These are phyloP conservation scores for Brienomyrus longianalis DNA, from an alignment of 2,113 vertebrate genomes.

Conservation along the genomic window DNA sequence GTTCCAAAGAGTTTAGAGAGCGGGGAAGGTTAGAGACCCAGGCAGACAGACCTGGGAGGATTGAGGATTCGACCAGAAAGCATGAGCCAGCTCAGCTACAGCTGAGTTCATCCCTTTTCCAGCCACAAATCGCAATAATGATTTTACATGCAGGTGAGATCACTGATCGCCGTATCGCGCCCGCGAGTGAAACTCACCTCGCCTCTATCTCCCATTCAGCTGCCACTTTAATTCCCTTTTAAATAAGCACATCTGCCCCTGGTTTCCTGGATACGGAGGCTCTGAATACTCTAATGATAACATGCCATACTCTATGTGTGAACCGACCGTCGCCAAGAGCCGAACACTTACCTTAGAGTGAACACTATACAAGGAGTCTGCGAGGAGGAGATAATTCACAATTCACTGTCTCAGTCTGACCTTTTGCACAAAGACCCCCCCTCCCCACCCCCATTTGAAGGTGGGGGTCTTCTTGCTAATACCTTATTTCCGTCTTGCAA, in stretches of 20 bases:
- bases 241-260: conserved; percentile 19
- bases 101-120: not conserved
- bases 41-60: not conserved
- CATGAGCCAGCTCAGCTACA: not conserved
- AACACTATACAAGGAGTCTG: not conserved
- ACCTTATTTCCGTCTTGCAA: not conserved
- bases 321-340: not conserved
- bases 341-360: not conserved
- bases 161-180: not conserved
- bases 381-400: not conserved
- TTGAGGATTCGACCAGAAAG: not conserved
- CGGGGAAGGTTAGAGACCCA: not conserved
- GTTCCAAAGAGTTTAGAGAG: not conserved
- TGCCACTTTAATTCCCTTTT: conserved; percentile 9
- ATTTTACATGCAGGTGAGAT: conserved; percentile 20
- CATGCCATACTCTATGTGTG: not conserved
- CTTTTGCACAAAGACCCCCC: not conserved
- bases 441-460: not conserved
- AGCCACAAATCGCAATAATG: conserved; percentile 19
- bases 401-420: not conserved
- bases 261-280: conserved; percentile 19
- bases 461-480: not conserved
- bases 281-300: conserved; percentile 8
- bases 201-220: not conserved
- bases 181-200: conserved; percentile 1